Base-by-base conservation (phyloP, 2,888 invertebrate genomes). In the Drosophila mayaguana region DNA sequence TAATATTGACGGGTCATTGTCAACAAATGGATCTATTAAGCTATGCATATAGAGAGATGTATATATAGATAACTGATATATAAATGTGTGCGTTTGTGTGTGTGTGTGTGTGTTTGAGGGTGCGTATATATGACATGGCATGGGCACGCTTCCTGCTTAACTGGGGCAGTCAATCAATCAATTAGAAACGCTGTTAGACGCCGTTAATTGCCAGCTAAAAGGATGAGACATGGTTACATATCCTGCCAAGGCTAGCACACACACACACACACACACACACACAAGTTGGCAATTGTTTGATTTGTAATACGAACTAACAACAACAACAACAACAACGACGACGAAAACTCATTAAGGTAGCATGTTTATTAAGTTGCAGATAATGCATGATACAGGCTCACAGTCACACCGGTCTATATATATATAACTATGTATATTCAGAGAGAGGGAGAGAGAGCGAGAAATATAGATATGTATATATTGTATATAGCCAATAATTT, bases 151-250 rank as follows among this genome's bases (percentile, higher is more conserved):
- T 45, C 71, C 51, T 46, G 60, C 40, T 50, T 43, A 34, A 45
- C 43, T 28, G 12, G 40, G 18, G 51, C 75, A 63, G 61, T 69
- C 72, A 78, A 80, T 80, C 72, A 78, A 80, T 80, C 83, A 79
- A 81, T 81, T 74, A 81, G 72, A 56, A 64, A 43, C 55, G 65
- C 60, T 67, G 53, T 66, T 71, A 76, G 79, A 45, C 16, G 50
- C 28, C 48, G 59, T 66, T 79, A 76, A 71, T 80, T 81, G 72
- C 59, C 50, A 56, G 34, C 69, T 45, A 54, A 75, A 79, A 66
- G 75, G 80, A 79, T 75, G 66, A 25, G 62, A 46, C 40, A 28
- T 42, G 18, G 14, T 38, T 32, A 12, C 46, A 45, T 34, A 73
- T 68, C 66, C 75, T 63, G 63, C 14, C 22, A 22, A 34, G 48